phyloP scores from a whole-genome alignment of 2,888 invertebrate genomes.

The Lepidocyrtinus sp. region DNA sequence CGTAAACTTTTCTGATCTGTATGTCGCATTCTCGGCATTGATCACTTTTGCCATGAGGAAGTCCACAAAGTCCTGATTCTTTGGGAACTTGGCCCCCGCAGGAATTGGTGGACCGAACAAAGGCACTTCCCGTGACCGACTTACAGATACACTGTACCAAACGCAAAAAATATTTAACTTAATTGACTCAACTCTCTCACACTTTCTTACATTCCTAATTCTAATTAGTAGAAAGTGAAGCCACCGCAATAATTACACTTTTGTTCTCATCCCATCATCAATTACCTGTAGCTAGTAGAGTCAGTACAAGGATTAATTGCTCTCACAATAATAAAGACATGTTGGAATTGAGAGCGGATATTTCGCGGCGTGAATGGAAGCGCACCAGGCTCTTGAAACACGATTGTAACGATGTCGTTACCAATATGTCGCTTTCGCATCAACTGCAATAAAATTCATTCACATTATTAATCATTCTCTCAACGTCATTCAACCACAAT shows the following conservation, averaged over 20 bases:
- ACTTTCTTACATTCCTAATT: slow-evolving; percentile 2
- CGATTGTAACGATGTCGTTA: slow-evolving; percentile 97
- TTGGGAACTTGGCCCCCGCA: slow-evolving; percentile 87
- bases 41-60: slow-evolving; percentile 95
- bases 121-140: slow-evolving; percentile 93
- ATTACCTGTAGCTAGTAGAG: slow-evolving; percentile 87
- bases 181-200: slow-evolving; percentile 19
- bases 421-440: slow-evolving; percentile 96
- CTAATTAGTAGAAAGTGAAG: slow-evolving; percentile 19
- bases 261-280: slow-evolving; percentile 14
- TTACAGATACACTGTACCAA: slow-evolving; percentile 75
- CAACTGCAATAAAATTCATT: slow-evolving; percentile 74
- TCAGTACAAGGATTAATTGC: slow-evolving; percentile 93
- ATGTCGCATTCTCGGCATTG: slow-evolving; percentile 97
- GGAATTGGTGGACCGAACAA: slow-evolving; percentile 97
- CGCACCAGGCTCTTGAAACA: slow-evolving; percentile 94
- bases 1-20: slow-evolving; percentile 95
- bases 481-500: too few relatives aligned
- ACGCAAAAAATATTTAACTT: too few relatives aligned
- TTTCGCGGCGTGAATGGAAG: slow-evolving; percentile 93
- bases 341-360: slow-evolving; percentile 97
- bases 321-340: slow-evolving; percentile 94
- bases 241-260: not conserved
- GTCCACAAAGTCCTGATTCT: slow-evolving; percentile 94
- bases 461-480: slow-evolving; percentile 17